These are phyloP conservation scores for Gopherus flavomarginatus DNA, from an alignment of 2,113 vertebrate species.

Conservation along the genomic window DNA sequence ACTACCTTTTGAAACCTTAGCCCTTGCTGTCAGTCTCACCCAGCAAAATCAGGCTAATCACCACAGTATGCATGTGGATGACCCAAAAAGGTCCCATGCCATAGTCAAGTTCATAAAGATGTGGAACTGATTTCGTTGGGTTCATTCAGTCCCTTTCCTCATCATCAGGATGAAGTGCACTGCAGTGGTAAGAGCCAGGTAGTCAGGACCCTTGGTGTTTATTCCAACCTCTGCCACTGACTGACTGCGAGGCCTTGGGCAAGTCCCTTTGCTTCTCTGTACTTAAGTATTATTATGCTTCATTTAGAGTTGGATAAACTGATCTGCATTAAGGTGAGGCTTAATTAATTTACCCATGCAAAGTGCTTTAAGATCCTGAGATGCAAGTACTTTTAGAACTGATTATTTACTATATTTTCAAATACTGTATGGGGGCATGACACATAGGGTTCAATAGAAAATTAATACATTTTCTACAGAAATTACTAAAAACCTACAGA, in stretches of 20 bases:
- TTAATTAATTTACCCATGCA: background rate
- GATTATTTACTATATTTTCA: background rate
- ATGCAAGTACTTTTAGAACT: background rate
- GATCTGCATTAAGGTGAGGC: background rate
- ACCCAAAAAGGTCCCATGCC: rapidly evolving
- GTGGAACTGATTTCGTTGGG: background rate
- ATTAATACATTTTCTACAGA: background rate
- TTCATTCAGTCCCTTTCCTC: background rate
- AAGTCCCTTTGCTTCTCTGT: background rate
- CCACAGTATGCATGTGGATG: background rate
- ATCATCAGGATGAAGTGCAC: background rate
- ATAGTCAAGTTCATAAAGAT: background rate
- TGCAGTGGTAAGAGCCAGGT: background rate
- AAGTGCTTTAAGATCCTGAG: background rate
- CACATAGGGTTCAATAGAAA: background rate
- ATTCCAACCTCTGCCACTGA: background rate
- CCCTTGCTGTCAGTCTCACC: no score
- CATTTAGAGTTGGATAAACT: no score
- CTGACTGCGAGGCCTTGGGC: background rate
- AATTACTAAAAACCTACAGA: background rate
- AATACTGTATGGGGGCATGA: background rate
- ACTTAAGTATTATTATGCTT: no score
- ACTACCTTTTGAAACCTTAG: no score
- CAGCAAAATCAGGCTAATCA: background rate
- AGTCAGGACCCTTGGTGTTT: background rate